phyloP scores from a whole-genome alignment of 2,113 vertebrate genomes.

The Pseudorectes ferrugineus region DNA sequence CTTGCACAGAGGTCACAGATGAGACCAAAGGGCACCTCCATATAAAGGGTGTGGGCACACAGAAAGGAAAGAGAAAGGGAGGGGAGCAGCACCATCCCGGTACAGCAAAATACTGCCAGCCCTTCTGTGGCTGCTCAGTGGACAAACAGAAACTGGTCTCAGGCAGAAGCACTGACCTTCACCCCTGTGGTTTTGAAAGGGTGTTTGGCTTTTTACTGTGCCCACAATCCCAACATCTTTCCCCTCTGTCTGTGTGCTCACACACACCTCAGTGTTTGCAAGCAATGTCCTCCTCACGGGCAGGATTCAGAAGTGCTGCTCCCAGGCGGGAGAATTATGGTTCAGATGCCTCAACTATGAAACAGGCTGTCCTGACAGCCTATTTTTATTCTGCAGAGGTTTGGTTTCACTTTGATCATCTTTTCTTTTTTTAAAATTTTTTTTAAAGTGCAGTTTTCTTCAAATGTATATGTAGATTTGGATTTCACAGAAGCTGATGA shows the following conservation, averaged over 20 bases:
- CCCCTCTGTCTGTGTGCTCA: not conserved
- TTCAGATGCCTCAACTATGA: not conserved
- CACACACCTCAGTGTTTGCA: not conserved
- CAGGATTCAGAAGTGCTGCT: not conserved
- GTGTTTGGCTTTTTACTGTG: not conserved
- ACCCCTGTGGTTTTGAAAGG: not conserved
- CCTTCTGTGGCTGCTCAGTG: not conserved
- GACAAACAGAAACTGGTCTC: not conserved
- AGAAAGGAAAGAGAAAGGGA: not conserved
- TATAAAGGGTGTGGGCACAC: not conserved
- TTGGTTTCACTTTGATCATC: not conserved
- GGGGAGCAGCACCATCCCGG: not conserved
- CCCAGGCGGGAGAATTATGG: not conserved
- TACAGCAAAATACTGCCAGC: not conserved
- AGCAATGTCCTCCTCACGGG: not conserved
- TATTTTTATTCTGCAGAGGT: not conserved
- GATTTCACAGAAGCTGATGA: not conserved
- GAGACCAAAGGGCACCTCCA: accelerated
- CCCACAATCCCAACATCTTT: not conserved
- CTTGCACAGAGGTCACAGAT: not conserved
- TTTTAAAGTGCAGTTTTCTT: not conserved
- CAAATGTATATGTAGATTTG: not conserved
- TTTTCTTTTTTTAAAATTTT: not conserved
- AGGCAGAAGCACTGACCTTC: not conserved
- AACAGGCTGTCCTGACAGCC: not conserved